Conservation (phyloP, 2,113 vertebrate genomes). For the Python bivittatus region DNA sequence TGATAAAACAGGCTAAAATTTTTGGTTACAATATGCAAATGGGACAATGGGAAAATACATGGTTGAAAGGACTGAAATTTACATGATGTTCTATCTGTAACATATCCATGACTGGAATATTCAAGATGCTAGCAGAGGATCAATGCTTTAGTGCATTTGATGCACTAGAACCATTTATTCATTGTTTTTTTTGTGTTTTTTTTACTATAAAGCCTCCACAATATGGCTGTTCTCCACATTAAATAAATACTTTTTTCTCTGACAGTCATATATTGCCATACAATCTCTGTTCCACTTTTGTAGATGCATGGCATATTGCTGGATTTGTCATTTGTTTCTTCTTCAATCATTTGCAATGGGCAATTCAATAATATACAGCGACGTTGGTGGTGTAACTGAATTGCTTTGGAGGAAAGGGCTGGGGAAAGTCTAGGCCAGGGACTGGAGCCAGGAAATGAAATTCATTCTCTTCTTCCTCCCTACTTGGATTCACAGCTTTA, state of each 20-base stretch:
- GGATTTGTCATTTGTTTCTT: not conserved
- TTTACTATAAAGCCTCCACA: not conserved
- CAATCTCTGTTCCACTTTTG: not conserved
- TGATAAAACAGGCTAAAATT: too few species aligned
- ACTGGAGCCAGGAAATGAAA: constrained; percentile 62
- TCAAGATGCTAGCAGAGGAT: not conserved
- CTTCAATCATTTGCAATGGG: not conserved
- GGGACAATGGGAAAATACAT: too few species aligned
- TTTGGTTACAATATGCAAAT: too few species aligned
- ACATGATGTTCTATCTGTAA: too few species aligned
- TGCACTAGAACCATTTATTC: too few species aligned
- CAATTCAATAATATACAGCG: not conserved
- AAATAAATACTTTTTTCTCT: not conserved
- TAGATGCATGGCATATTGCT: not conserved
- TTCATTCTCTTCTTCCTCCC: constrained; percentile 55
- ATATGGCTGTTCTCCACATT: not conserved
- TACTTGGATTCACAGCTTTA: constrained; percentile 65
- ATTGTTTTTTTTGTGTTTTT: not conserved
- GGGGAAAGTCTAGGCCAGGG: constrained; percentile 39
- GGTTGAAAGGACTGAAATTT: too few species aligned
- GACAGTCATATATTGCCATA: not conserved
- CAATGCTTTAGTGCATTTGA: not conserved
- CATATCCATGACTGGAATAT: not conserved
- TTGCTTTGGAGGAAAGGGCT: not conserved
- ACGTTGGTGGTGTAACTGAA: not conserved